phyloP scores from a whole-genome alignment of 2,113 vertebrate genomes.

The Ranitomeya variabilis region DNA sequence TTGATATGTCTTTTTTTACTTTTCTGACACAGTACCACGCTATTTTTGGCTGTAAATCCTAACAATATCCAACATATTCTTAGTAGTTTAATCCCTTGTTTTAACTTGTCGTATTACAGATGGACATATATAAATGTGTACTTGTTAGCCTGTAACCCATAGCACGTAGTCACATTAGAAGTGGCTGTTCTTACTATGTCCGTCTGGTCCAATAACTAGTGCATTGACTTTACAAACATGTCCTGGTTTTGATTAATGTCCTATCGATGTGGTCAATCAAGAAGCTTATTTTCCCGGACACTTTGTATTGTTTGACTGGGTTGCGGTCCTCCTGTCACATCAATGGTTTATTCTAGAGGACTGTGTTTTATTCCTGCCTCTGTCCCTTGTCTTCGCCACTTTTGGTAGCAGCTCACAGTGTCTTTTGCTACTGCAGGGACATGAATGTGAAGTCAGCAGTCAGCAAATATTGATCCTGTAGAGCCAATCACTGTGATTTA shows the following conservation, averaged over 20 bases:
- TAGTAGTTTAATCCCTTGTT: neutral
- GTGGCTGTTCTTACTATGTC: neutral
- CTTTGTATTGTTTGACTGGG: slow-evolving; percentile 16
- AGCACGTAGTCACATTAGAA: neutral
- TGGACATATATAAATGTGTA: neutral
- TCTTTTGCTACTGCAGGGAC: slow-evolving; percentile 50
- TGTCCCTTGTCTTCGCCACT: neutral
- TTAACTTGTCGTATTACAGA: neutral
- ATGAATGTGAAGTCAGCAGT: slow-evolving; percentile 55
- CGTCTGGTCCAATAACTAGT: neutral
- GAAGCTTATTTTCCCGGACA: neutral
- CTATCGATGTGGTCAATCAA: neutral
- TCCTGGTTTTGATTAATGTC: neutral
- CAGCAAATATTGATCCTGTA: slow-evolving; percentile 59
- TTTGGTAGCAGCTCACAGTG: slow-evolving; percentile 40
- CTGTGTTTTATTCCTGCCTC: neutral
- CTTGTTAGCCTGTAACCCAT: neutral
- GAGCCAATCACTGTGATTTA: slow-evolving; percentile 58
- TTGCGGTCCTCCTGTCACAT: neutral
- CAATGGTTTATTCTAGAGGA: slow-evolving; percentile 2
- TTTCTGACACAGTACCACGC: too few relatives aligned
- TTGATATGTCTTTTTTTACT: too few relatives aligned
- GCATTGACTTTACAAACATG: neutral
- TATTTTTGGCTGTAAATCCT: too few relatives aligned
- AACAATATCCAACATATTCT: neutral